These are phyloP conservation scores for Diceros bicornis DNA, from an alignment of 2,797 vertebrate genomes.

Conservation along the genomic window DNA sequence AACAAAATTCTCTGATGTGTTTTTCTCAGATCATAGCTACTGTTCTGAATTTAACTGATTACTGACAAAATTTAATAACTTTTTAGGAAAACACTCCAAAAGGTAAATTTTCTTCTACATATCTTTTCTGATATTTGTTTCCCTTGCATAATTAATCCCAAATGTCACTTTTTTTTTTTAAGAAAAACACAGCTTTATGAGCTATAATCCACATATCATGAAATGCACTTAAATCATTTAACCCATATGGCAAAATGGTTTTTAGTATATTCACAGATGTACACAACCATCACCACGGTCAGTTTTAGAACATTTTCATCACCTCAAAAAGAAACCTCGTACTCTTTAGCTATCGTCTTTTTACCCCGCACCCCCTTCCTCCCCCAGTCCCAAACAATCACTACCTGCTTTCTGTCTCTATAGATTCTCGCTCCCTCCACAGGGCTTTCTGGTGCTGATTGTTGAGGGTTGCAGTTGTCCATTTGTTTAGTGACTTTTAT, in stretches of 20 bases:
- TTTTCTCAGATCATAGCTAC: not conserved
- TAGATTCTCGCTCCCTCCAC: not conserved
- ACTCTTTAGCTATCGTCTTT: not conserved
- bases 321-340: not conserved
- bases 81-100: not conserved
- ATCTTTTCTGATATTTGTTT: not conserved
- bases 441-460: not conserved
- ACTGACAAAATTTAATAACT: not conserved
- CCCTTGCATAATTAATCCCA: not conserved
- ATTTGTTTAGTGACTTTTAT: constrained; percentile 1
- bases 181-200: not conserved
- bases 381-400: not conserved
- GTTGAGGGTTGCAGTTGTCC: not conserved
- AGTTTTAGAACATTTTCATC: not conserved
- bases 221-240: not conserved
- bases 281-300: not conserved
- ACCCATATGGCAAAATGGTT: not conserved
- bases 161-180: not conserved
- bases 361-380: not conserved
- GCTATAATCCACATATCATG: not conserved
- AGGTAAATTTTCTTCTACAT: not conserved
- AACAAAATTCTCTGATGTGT: not conserved
- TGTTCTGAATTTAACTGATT: not conserved
- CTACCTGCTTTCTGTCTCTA: not conserved
- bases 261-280: not conserved